Base-by-base conservation (phyloP, 2,888 invertebrate genomes). In the Caenorhabditis sinica region DNA sequence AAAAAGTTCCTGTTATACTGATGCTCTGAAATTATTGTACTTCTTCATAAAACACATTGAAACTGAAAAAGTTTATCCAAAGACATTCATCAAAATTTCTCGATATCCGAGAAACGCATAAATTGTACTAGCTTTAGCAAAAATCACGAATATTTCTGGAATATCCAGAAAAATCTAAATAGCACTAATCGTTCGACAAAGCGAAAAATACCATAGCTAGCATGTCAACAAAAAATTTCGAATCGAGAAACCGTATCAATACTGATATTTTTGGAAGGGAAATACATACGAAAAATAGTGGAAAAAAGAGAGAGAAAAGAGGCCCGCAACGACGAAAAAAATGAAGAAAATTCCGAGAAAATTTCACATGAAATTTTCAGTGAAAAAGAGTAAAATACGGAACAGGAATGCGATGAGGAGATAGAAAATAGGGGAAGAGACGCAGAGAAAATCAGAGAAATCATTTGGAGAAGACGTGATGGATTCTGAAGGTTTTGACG, bases 381-480 rank as follows among this genome's bases (percentile, higher is more conserved):
- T 28, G 63, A 83, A 49, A 60, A 79, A 79, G 4, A 83, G 30
- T 11, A 83, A 36, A 63, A 79, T 28, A 58, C 83, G 63, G 56
- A 83, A 71, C 28, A 83, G 74, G 49, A 83, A 79, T 56, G 83
- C 83, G 61, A 83, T 36, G 25, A 51, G 17, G 51, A 83, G 58
- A 68, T 75, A 71, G 65, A 74, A 65, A n/a, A 63, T 13, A 5
- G 74, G 73, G 5, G 81, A 82, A 45, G 68, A 51, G 81, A 74
- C 61, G 60, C 53, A 61, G 66, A 74, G 30, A 68, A 74, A 68
- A 60, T 23, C 33, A 36, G 69, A 51, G 25, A 69, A 61, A 45
- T 82, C 69, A n/a, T n/a, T n/a, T 13, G 17, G 36, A 49, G 61
- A 36, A 36, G 9, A 36, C 33, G 4, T 45, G 25, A 11, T 9